These are phyloP conservation scores for Atrichornis clamosus DNA, from an alignment of 2,113 vertebrate species.

Conservation along the genomic window DNA sequence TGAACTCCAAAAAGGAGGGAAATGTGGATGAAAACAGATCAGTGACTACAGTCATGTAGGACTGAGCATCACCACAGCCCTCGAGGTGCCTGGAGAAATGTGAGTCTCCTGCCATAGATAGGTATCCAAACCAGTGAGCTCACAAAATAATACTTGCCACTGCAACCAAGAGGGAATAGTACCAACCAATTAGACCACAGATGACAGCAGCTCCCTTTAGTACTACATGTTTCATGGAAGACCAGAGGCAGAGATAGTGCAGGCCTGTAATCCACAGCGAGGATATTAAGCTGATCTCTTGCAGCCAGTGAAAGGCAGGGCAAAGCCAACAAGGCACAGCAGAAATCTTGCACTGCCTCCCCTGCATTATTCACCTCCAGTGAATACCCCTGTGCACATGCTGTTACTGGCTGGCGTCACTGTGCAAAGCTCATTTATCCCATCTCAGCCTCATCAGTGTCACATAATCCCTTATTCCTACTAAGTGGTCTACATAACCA, in stretches of 20 bases:
- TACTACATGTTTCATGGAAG: not conserved
- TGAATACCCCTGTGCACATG: accelerated
- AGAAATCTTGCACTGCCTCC: not conserved
- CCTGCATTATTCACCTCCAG: not conserved
- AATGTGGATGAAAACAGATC: not conserved
- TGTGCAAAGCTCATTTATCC: not conserved
- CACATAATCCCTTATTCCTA: not conserved
- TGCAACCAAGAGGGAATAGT: not conserved
- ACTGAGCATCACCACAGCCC: not conserved
- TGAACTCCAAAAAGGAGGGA: not conserved
- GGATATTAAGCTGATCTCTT: not conserved
- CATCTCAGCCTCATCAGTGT: not conserved
- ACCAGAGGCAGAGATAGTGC: not conserved
- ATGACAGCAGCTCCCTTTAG: not conserved
- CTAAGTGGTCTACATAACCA: not conserved
- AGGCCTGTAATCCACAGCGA: not conserved
- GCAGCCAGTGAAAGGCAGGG: not conserved
- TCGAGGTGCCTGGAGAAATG: accelerated
- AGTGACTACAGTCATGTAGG: not conserved
- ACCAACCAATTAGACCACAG: not conserved
- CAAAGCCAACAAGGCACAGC: not conserved
- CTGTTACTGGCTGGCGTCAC: not conserved
- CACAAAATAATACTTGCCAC: not conserved
- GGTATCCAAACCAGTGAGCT: not conserved
- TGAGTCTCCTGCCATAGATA: not conserved